Evolutionary conservation across 2,888 invertebrate species (phyloP), one percentile per base, ranked within the genome.

Genomic region (Thereva unica): DNA sequence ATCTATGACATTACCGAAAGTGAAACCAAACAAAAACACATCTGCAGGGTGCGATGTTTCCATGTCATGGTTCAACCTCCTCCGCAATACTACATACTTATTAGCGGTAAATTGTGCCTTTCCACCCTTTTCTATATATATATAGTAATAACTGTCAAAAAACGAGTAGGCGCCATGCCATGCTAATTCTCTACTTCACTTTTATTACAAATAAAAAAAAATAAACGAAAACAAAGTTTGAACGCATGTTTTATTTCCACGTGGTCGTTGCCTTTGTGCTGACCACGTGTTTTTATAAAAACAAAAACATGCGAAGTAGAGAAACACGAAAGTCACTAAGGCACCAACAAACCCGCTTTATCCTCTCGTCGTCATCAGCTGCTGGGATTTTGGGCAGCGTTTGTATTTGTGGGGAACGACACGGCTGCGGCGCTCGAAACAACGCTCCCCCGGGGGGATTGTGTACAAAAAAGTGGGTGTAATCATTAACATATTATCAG

Each of bases 281-380:
- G 57, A 59, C 57, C 57, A 59, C 57, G 57, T 59, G 57, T 59
- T 59, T 59, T 59, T 59, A 59, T 59, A 59, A 59, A 59, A 59
- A 47, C 57, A 59, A 59, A 23, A 59, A 45, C 57, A 59, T 40
- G 40, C 38, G 57, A 59, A 38, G 38, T 50, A 59, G 57, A 23
- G 34, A 59, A 38, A 50, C 23, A 50, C 12, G 50, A 47, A 59
- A 59, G 47, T 59, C 45, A 47, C 45, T 38, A 59, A 38, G 12
- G 47, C 12, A 8, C 45, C 45, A n/a, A 38, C 57, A 59, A 47
- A 23, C 23, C 57, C 45, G 56, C 9, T 44, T 44, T 37, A n/a
- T 37, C 38, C n/a, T 44, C 44, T 57, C 37, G 45, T 35, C 23
- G 23, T 23, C 23, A 23, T 23, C 23, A 23, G 23, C 23, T 23